Evolutionary conservation across 2,113 vertebrate species (phyloP), one percentile per base, ranked within the genome.

Genomic region (Paraplagusia blochii): DNA sequence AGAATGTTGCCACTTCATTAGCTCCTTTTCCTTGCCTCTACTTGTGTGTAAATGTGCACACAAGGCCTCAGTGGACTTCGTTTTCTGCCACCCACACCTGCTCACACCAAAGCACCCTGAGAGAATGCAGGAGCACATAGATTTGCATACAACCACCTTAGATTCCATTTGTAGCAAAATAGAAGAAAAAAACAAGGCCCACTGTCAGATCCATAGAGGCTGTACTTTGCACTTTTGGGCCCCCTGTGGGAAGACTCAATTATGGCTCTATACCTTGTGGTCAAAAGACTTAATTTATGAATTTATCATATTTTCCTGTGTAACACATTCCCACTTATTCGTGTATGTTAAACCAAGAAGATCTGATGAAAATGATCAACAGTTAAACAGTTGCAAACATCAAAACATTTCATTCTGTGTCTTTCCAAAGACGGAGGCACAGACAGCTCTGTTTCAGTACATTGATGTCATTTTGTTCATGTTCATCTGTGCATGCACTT

Each of bases 1-100:
- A 77, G 72, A 29, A 29, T 72, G 16, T 40, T 40, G 75, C 55
- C 60, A 79, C 85, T 81, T 89, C 86, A 85, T 87, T 87, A 87
- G 79, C 69, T 68, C 35, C 50, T 67, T 72, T 50, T 63, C 49
- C 66, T 56, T 44, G 44, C 13, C 16, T 47, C 34, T 66, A 16
- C 47, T 33, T 68, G 56, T 48, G 49, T 47, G 44, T 69, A 62
- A 38, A 38, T 44, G 22, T 36, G 42, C 36, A 17, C 18, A 13
- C 14, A 29, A 11, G 53, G 66, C 62, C 80, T 78, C 79, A 0
- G 1, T 1, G 73, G 80, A 43, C 69, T 63, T 72, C 4, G 39
- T 66, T 64, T 49, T 63, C 47, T 66, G 39, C 55, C 56, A 11
- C 77, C 70, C 48, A 57, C 76, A 83, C 76, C 81, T 74, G 76